These are phyloP conservation scores for Scarus forsteni DNA, from an alignment of 2,797 vertebrate species.

Conservation along the genomic window DNA sequence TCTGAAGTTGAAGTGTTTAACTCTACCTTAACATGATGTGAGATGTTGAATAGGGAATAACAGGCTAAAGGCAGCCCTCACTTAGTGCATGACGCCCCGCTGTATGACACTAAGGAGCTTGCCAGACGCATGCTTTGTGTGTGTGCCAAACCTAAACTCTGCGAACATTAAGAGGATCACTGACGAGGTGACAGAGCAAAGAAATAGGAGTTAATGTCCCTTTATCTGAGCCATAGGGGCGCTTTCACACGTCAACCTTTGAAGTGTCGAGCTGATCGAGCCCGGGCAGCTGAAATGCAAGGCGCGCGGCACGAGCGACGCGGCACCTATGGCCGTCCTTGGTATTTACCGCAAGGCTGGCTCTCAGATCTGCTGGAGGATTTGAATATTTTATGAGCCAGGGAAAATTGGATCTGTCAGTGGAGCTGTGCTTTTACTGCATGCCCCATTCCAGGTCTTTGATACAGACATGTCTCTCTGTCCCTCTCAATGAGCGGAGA, in stretches of 20 bases:
- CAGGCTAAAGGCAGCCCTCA: slow-evolving; percentile 66
- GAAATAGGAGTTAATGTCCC: slow-evolving; percentile 79
- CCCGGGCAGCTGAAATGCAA: slow-evolving; percentile 60
- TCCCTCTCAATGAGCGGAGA: slow-evolving; percentile 78
- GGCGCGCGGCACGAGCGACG: slow-evolving; percentile 52
- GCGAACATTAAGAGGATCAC: slow-evolving; percentile 82
- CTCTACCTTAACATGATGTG: slow-evolving; percentile 55
- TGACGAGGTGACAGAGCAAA: slow-evolving; percentile 75
- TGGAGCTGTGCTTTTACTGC: slow-evolving; percentile 76
- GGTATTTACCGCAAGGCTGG: slow-evolving; percentile 80
- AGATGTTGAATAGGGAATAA: slow-evolving; percentile 73
- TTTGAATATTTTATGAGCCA: slow-evolving; percentile 89
- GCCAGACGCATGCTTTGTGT: slow-evolving; percentile 76
- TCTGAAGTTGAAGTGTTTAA: slow-evolving; percentile 57
- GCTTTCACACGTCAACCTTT: slow-evolving; percentile 67
- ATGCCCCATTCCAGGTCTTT: slow-evolving; percentile 76
- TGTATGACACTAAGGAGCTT: slow-evolving; percentile 73
- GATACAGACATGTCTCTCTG: slow-evolving; percentile 80
- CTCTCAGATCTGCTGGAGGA: slow-evolving; percentile 82
- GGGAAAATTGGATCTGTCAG: slow-evolving; percentile 86
- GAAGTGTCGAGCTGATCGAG: slow-evolving; percentile 69
- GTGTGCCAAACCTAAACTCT: slow-evolving; percentile 80
- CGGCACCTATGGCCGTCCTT: slow-evolving; percentile 70
- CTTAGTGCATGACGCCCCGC: slow-evolving; percentile 73
- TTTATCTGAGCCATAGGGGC: slow-evolving; percentile 78